These are phyloP conservation scores for Vanessa atalanta DNA, from an alignment of 1,140 invertebrate genomes.

Conservation along the genomic window DNA sequence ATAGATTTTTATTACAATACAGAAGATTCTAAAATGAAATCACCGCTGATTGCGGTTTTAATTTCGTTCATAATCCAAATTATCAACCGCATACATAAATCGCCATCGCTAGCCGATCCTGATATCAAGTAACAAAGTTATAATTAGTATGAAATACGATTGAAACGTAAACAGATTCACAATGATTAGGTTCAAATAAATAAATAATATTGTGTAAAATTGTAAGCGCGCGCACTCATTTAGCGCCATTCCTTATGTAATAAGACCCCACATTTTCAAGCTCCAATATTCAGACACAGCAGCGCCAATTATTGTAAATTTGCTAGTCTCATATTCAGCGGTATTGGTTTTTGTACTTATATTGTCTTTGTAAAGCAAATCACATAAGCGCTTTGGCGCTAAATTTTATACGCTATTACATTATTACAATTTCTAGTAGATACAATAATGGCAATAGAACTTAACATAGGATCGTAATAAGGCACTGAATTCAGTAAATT, in stretches of 20 bases:
- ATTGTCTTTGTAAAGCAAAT: neutral
- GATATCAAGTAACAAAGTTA: neutral
- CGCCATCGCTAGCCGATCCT: neutral
- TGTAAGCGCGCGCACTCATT: neutral
- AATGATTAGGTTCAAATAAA: neutral
- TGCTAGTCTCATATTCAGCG: neutral
- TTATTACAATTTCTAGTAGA: neutral
- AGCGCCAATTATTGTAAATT: neutral
- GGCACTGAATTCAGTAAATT: constrained; percentile 21
- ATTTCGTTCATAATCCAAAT: neutral
- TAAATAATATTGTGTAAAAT: neutral
- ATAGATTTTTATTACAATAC: neutral
- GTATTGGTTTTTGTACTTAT: neutral
- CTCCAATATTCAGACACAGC: neutral
- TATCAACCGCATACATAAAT: neutral
- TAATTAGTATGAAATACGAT: neutral
- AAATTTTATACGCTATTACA: neutral
- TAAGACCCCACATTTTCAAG: neutral
- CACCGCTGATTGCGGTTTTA: neutral
- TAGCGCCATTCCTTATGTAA: neutral
- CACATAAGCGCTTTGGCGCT: neutral
- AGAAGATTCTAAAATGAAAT: neutral
- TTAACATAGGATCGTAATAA: neutral
- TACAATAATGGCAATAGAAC: neutral
- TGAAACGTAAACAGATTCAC: neutral